Conservation (phyloP, 37 sponge, comb jelly and placozoan genomes). For the Halisarca cf. caerulea region DNA sequence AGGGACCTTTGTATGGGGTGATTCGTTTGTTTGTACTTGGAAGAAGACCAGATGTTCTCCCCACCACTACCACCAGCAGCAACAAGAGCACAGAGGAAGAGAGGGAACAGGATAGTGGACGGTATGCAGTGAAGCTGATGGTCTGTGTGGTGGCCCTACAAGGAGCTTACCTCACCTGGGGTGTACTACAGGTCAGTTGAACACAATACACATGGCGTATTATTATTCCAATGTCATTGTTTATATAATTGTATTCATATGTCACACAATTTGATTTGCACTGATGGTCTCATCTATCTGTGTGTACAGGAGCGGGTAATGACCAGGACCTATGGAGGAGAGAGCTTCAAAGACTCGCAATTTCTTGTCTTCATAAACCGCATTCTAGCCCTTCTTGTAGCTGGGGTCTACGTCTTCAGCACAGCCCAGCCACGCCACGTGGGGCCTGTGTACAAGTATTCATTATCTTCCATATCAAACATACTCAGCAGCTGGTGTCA, state of each 20-base stretch:
- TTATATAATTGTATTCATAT: no score
- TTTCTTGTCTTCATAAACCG: constrained; percentile 97
- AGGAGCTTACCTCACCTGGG: constrained; percentile 91
- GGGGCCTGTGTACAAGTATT: constrained; percentile 90
- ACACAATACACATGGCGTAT: no score
- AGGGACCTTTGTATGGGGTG: constrained; percentile 49
- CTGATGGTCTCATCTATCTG: no score
- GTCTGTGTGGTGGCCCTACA: constrained; percentile 83
- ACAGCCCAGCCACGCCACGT: constrained; percentile 62
- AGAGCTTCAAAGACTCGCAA: constrained; percentile 87
- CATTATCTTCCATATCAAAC: constrained; percentile 93
- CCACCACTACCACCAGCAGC: constrained; percentile 1
- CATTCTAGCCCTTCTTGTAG: constrained; percentile 75
- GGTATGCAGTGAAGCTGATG: constrained; percentile 38
- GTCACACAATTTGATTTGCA: background rate
- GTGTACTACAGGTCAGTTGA: constrained; percentile 78
- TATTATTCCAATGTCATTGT: no score
- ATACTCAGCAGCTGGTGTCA: constrained; percentile 99
- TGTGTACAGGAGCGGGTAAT: constrained; percentile 85
- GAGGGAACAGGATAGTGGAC: background rate
- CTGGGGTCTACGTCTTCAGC: constrained; percentile 44
- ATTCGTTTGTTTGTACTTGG: constrained; percentile 59
- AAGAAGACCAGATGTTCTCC: constrained; percentile 15
- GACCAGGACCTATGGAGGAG: constrained; percentile 88
- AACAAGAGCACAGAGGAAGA: constrained; percentile 5